Evolutionary conservation across 2,797 vertebrate genomes (phyloP).

Genomic region (Microctenopoma steveboyesi): DNA sequence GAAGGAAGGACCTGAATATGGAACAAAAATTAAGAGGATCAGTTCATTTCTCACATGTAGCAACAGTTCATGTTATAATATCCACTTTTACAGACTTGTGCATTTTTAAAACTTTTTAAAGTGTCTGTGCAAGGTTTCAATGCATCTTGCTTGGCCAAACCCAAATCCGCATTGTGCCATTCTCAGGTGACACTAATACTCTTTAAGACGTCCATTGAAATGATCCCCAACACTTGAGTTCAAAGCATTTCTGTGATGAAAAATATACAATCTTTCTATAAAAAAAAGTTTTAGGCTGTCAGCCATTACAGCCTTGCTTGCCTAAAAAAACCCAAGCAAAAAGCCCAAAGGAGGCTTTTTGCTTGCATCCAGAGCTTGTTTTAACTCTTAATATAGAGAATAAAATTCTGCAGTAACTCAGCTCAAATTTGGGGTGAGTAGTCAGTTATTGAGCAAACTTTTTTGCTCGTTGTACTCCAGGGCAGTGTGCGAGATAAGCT

Average conservation of each 20-base stretch:
- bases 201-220: constrained; percentile 66
- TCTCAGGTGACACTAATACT: constrained; percentile 50
- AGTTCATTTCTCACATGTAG: background rate
- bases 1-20: constrained; percentile 59
- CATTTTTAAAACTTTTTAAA: constrained; percentile 15
- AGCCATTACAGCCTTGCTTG: constrained; percentile 52
- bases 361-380: constrained; percentile 47
- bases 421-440: constrained; percentile 38
- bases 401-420: constrained; percentile 51
- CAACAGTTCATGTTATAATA: background rate
- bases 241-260: constrained; percentile 69
- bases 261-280: constrained; percentile 67
- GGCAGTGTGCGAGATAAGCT: constrained; percentile 25
- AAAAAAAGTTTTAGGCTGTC: constrained; percentile 61
- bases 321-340: too few species aligned
- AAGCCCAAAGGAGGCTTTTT: constrained; percentile 35
- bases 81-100: background rate
- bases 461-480: constrained; percentile 14
- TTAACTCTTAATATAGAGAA: constrained; percentile 61
- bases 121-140: constrained; percentile 18
- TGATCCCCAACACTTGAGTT: constrained; percentile 55
- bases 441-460: constrained; percentile 28
- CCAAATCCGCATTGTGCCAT: constrained; percentile 28
- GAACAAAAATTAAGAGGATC: constrained; percentile 48
- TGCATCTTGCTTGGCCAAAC: constrained; percentile 30